phyloP scores from a whole-genome alignment of 2,888 invertebrate genomes.

The Eupithecia exiguata region DNA sequence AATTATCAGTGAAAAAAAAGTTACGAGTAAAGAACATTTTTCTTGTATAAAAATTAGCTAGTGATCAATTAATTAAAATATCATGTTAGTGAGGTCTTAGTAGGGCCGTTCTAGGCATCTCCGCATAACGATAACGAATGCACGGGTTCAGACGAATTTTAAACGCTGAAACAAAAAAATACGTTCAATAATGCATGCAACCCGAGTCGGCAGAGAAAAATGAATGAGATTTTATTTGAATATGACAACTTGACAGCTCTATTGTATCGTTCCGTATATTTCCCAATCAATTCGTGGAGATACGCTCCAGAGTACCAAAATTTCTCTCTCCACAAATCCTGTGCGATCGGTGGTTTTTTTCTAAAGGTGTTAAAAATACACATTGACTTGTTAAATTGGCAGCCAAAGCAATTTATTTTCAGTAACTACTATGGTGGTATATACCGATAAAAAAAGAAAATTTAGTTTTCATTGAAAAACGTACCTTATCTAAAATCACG shows the following conservation, averaged over 20 bases:
- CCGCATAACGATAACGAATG: too few relatives aligned
- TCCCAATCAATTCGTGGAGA: neutral
- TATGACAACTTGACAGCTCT: neutral
- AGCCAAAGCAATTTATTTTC: neutral
- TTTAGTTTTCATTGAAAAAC: slow-evolving; percentile 11
- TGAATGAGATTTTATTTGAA: neutral
- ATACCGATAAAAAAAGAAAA: neutral
- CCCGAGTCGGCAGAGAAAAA: neutral
- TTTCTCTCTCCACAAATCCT: neutral
- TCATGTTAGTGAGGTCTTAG: too few relatives aligned
- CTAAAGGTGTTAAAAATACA: neutral
- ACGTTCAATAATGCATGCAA: neutral
- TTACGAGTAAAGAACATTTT: neutral
- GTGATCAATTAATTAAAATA: too few relatives aligned
- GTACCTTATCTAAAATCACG: slow-evolving; percentile 26
- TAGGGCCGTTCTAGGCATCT: neutral
- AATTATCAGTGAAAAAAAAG: neutral
- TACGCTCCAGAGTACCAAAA: neutral
- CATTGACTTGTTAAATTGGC: neutral
- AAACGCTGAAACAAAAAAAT: neutral
- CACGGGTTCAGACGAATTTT: too few relatives aligned
- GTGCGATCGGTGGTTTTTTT: neutral
- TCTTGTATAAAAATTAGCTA: neutral
- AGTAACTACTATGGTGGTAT: neutral
- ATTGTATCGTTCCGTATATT: neutral